Percentiles rank a stretch among this genome's conserved stretches.
phyloP scores from a whole-genome alignment of 2,113 vertebrate genomes.

The Proterorhinus semilunaris region DNA sequence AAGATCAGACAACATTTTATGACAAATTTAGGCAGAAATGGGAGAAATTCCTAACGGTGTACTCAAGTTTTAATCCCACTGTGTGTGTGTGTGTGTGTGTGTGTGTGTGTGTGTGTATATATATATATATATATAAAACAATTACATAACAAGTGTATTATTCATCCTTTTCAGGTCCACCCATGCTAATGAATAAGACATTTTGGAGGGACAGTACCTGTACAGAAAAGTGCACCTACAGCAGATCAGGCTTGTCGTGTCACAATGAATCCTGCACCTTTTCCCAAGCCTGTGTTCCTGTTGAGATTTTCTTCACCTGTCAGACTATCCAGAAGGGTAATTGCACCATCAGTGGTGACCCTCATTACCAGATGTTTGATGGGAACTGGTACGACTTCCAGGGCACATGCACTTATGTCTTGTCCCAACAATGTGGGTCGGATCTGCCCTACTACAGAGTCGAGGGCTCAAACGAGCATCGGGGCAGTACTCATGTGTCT shows the following conservation, averaged over 20 bases:
- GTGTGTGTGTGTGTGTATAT: too few relatives aligned
- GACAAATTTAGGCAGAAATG: too few relatives aligned
- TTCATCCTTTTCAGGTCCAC: conserved; percentile 45
- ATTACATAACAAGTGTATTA: too few relatives aligned
- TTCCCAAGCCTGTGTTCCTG: conserved; percentile 47
- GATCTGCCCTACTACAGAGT: conserved; percentile 45
- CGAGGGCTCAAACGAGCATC: conserved; percentile 28
- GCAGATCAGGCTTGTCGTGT: conserved; percentile 40
- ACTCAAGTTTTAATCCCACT: too few relatives aligned
- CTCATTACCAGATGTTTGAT: conserved; percentile 73
- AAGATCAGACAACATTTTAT: too few relatives aligned
- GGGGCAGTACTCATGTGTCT: too few relatives aligned
- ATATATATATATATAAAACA: too few relatives aligned
- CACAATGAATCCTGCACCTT: conserved; percentile 36
- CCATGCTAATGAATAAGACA: conserved; percentile 43
- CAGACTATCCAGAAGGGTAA: conserved; percentile 43
- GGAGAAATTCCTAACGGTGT: too few relatives aligned
- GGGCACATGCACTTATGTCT: conserved; percentile 60
- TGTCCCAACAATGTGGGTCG: conserved; percentile 56
- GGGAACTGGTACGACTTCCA: conserved; percentile 47
- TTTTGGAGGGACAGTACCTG: conserved; percentile 67
- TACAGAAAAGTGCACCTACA: conserved; percentile 55
- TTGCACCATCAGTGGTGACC: conserved; percentile 66
- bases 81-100: too few relatives aligned
- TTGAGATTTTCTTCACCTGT: conserved; percentile 47